Base-by-base conservation (phyloP, 1,140 invertebrate genomes). In the Aphelinus atriplicis region DNA sequence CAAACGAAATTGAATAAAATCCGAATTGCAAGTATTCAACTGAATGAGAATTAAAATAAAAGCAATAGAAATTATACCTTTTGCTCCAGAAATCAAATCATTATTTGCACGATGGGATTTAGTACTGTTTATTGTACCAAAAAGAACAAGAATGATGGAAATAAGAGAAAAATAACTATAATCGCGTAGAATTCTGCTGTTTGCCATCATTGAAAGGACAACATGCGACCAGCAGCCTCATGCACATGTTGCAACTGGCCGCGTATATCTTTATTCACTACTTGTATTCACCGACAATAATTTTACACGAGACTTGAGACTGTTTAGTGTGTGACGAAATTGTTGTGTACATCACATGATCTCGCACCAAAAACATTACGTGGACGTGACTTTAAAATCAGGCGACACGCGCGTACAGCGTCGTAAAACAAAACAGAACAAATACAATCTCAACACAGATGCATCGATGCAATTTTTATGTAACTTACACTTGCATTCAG, bases 11-110 rank as follows among this genome's bases (percentile, higher is more conserved):
- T 7, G 46, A 26, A 61, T 46, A 3, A 67, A 55, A 50, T 10
- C 5, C 1, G 55, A 67, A 62, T 46, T 3, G 4, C 2, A n/a
- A 51, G 43, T 26, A 26, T 26, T 26, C 26, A 26, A 26, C 26
- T 26, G 26, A 26, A 26, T 26, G 26, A 26, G 26, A 26, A 26
- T 26, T 26, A 26, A 26, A 66, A 66, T 45, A 45, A 47, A 58
- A 42, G 26, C n/a, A 55, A 63, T 50, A 5, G 1, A 74, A 57
- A 57, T 3, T 60, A 66, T 75, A 75, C 74, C 74, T 75, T 75
- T n/a, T 43, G 9, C 55, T 26, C 45, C 53, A 64, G 62, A 51
- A 66, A 9, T 56, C 47, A 66, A 57, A 66, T 26, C n/a, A 73
- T 55, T 62, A 53, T 47, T 60, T 5, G 42, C 47, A 10, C 55